Conservation (phyloP, 2,113 vertebrate genomes). For the Apteryx owenii region DNA sequence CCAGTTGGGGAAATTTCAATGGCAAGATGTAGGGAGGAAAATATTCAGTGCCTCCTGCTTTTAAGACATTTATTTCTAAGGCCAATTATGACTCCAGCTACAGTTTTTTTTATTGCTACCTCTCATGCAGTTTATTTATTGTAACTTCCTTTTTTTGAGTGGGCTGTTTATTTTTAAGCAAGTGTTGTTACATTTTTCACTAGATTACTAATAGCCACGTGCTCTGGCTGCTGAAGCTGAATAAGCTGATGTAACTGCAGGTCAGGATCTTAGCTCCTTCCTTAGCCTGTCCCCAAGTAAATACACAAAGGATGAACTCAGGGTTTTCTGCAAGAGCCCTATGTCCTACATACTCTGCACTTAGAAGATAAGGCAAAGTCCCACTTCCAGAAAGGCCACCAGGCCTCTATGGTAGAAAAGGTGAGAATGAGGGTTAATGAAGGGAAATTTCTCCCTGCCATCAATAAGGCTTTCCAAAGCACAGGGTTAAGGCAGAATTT, state of each 20-base stretch:
- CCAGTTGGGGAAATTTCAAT: not conserved
- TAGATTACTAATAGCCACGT: slow-evolving; percentile 74
- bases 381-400: not conserved
- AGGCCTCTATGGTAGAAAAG: not conserved
- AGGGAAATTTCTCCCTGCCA: not conserved
- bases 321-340: not conserved
- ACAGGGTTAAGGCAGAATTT: not conserved
- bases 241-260: slow-evolving; percentile 67
- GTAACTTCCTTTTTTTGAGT: slow-evolving; percentile 69
- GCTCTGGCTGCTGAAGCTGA: slow-evolving; percentile 70
- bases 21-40: not conserved
- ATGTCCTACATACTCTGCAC: not conserved
- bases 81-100: not conserved
- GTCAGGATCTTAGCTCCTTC: slow-evolving; percentile 55
- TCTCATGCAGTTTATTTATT: slow-evolving; percentile 62
- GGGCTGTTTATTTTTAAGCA: slow-evolving; percentile 73
- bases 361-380: not conserved
- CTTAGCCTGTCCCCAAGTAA: slow-evolving; percentile 32
- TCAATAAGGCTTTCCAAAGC: not conserved
- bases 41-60: not conserved
- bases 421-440: not conserved
- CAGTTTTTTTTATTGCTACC: slow-evolving; percentile 40
- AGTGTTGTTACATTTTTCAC: slow-evolving; percentile 71
- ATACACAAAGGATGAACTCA: not conserved
- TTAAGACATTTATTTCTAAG: not conserved